These are phyloP conservation scores for Mionectes olivaceus DNA, from an alignment of 2,797 vertebrate species.

Conservation along the genomic window DNA sequence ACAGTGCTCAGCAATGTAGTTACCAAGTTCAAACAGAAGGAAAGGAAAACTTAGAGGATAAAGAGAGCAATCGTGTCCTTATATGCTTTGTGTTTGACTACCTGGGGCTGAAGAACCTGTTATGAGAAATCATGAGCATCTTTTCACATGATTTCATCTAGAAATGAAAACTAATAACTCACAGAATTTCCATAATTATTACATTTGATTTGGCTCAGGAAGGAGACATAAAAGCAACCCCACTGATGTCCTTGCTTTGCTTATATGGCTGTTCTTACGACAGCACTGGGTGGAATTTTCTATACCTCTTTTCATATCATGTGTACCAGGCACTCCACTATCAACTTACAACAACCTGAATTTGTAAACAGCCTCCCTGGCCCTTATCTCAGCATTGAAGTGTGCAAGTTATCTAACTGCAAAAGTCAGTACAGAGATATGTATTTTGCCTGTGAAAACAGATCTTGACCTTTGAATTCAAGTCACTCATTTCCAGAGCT, in stretches of 20 bases:
- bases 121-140: not conserved
- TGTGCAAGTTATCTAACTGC: not conserved
- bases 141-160: not conserved
- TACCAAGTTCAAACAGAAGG: not conserved
- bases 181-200: not conserved
- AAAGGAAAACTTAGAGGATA: not conserved
- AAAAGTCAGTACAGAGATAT: not conserved
- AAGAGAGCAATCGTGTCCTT: not conserved
- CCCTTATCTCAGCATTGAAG: constrained; percentile 34
- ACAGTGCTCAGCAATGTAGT: not conserved
- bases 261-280: not conserved
- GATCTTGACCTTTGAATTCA: constrained; percentile 45
- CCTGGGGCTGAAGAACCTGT: not conserved
- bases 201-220: not conserved
- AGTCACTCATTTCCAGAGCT: constrained; percentile 13
- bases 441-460: constrained; percentile 47
- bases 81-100: not conserved
- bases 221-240: not conserved
- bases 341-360: constrained; percentile 35
- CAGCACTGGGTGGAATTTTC: not conserved
- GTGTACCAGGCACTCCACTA: not conserved
- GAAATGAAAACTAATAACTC: not conserved
- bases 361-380: constrained; percentile 30
- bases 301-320: not conserved
- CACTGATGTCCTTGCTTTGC: not conserved